Evolutionary conservation across 2,797 vertebrate genomes (phyloP).

Genomic region (Onychomys leucogaster): DNA sequence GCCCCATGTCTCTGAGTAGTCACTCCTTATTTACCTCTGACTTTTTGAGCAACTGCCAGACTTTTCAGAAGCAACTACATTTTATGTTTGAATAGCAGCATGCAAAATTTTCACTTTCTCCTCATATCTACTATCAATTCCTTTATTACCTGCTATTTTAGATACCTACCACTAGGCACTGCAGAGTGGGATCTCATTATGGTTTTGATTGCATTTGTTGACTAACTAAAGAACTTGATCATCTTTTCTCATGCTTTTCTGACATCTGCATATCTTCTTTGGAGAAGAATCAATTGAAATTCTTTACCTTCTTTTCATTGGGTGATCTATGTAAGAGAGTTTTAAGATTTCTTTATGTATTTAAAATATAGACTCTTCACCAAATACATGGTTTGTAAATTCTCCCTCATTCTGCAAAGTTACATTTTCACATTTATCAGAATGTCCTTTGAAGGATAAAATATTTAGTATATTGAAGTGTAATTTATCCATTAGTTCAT

Average conservation of each 20-base stretch:
- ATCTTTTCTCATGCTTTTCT: not conserved
- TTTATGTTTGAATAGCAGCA: not conserved
- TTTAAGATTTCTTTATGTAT: not conserved
- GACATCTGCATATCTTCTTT: not conserved
- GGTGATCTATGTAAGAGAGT: not conserved
- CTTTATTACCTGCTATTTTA: not conserved
- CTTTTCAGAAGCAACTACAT: not conserved
- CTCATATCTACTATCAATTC: not conserved
- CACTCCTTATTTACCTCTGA: not conserved
- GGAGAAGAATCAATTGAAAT: not conserved
- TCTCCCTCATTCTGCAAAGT: not conserved
- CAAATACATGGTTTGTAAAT: not conserved
- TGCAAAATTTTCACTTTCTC: not conserved
- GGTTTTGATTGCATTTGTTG: not conserved
- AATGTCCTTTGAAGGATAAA: not conserved
- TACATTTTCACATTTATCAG: not conserved
- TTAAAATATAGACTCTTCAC: not conserved
- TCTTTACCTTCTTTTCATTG: not conserved
- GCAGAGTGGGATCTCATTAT: not conserved
- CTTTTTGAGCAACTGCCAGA: not conserved
- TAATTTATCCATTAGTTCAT: constrained; percentile 3
- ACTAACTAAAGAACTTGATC: not conserved
- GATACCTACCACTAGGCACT: not conserved
- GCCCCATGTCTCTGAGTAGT: not conserved
- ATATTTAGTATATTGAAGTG: not conserved